These are phyloP conservation scores for Eleginops maclovinus DNA, from an alignment of 2,113 vertebrate genomes.

Conservation along the genomic window DNA sequence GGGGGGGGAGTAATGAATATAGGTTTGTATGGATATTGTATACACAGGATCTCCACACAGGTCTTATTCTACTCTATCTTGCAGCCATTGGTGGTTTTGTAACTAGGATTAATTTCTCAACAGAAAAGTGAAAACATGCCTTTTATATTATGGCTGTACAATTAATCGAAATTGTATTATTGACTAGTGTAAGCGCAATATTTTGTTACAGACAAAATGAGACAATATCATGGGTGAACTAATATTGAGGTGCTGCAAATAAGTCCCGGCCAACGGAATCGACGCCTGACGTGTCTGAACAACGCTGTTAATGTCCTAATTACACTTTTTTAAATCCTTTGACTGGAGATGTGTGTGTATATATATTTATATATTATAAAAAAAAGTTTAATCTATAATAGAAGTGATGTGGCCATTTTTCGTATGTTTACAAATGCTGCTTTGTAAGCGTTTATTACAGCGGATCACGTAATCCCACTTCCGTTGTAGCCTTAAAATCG, in stretches of 20 bases:
- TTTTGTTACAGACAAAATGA: no score
- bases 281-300: neutral
- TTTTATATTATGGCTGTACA: no score
- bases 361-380: no score
- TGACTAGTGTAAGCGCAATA: no score
- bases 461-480: neutral
- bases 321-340: neutral
- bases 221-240: no score
- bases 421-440: neutral
- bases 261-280: no score
- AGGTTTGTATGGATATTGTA: neutral
- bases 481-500: neutral
- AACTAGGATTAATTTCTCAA: neutral
- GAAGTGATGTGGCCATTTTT: neutral
- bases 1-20: neutral
- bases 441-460: neutral
- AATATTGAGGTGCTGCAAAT: no score
- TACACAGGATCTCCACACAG: neutral
- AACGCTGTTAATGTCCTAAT: neutral
- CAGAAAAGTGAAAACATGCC: neutral
- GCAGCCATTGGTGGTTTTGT: neutral
- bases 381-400: neutral
- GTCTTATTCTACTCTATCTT: neutral
- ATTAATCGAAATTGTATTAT: no score
- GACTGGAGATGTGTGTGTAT: neutral